A percentile compares a stretch with the other conserved stretches of the same genome.
These are phyloP conservation scores for Tinea semifulvella DNA, from an alignment of 2,888 invertebrate species.

Conservation along the genomic window DNA sequence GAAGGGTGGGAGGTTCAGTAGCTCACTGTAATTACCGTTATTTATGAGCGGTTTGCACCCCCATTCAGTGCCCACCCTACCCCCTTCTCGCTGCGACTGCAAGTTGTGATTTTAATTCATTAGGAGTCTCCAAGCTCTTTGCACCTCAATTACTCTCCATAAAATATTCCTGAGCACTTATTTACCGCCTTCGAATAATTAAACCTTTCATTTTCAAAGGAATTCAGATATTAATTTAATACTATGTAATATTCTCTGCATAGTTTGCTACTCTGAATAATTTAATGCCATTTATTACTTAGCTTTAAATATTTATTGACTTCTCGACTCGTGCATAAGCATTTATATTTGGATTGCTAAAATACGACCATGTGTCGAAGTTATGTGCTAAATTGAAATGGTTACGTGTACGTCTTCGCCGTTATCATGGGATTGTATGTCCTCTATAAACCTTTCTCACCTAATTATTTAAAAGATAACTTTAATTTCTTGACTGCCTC, in stretches of 20 bases:
- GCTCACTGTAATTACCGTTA: conserved; percentile 28
- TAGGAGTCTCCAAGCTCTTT: conserved; percentile 43
- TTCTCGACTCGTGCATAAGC: too few relatives aligned
- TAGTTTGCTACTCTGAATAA: not conserved
- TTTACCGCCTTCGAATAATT: conserved; percentile 24
- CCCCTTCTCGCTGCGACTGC: conserved; percentile 44
- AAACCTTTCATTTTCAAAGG: conserved; percentile 6
- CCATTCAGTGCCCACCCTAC: conserved; percentile 32
- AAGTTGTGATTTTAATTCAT: conserved; percentile 62
- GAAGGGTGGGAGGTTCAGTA: conserved; percentile 31
- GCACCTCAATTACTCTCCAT: conserved; percentile 36
- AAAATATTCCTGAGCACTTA: conserved; percentile 53
- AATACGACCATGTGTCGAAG: too few relatives aligned
- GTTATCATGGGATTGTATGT: too few relatives aligned
- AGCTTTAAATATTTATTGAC: too few relatives aligned
- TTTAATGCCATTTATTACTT: too few relatives aligned
- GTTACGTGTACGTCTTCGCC: too few relatives aligned
- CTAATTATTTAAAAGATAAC: too few relatives aligned
- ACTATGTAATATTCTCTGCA: not conserved
- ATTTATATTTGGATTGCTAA: too few relatives aligned
- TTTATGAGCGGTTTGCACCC: conserved; percentile 54
- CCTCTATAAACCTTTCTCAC: too few relatives aligned
- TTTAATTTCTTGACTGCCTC: too few relatives aligned
- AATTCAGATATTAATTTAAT: not conserved
- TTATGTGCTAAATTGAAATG: too few relatives aligned